phyloP scores from a whole-genome alignment of 1,140 invertebrate species.

The Heterodera schachtii region DNA sequence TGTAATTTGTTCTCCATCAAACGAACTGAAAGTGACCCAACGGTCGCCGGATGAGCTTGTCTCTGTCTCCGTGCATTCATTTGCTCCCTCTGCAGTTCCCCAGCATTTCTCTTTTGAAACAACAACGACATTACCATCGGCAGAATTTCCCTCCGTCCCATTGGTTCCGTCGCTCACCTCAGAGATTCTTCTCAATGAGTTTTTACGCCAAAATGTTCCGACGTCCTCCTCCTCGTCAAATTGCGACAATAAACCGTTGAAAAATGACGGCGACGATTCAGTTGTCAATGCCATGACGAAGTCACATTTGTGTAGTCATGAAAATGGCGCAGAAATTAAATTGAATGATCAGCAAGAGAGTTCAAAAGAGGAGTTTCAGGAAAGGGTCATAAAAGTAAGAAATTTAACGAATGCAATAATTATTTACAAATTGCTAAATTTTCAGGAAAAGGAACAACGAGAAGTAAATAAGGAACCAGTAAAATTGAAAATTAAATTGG shows the following conservation, averaged over 20 bases:
- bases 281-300: background rate
- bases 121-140: background rate
- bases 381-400: background rate
- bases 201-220: background rate
- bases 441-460: background rate
- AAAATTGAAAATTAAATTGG: constrained; percentile 8
- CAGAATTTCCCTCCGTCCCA: background rate
- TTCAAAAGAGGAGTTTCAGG: background rate
- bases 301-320: background rate
- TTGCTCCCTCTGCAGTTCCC: no score
- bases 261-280: background rate
- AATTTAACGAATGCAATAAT: background rate
- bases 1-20: background rate
- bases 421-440: no score
- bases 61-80: no score
- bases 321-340: background rate
- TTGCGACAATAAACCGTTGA: background rate
- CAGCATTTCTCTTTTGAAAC: background rate
- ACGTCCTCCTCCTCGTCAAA: background rate
- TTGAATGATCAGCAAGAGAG: background rate
- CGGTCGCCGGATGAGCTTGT: no score
- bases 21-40: background rate
- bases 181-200: background rate
- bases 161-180: no score
- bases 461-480: background rate